Evolutionary conservation across 2,797 vertebrate genomes (phyloP), one percentile per base, ranked within the genome.

Genomic region (Erithacus rubecula): DNA sequence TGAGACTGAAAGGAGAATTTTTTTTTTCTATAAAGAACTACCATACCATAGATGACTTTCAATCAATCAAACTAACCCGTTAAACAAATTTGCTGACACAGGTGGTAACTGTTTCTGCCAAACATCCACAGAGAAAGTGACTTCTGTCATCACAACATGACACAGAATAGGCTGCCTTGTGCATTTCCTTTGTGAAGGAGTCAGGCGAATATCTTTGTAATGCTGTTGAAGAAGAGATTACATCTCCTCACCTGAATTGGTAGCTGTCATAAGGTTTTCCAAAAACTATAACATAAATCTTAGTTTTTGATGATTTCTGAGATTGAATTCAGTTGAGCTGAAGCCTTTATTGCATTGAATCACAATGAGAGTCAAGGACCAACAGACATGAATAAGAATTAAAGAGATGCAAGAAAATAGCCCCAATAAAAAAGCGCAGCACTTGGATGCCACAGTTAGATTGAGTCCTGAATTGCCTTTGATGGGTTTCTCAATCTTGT

Each of bases 401-500:
- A 95, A 97, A 95, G 68, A 96, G 83, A 94, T 93, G 85, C 86
- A 89, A 94, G 92, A 95, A 97, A 77, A 95, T 55, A 96, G 60
- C 63, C 80, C 49, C 87, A 69, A 85, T 92, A 95, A 96, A 96
- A 94, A 95, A 79, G 29, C 5, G 1, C 71, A 89, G 62, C 44
- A 58, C 70, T 95, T 94, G 74, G 74, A 79, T 87, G 67, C 47
- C 72, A 65, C 83, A 77, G 75, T 96, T 96, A 96, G 92, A 97
- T 76, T 92, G 90, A 94, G 76, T 95, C 84, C 77, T 94, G 93
- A 96, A 97, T 96, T 97, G 96, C 96, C 94, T 79, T 79, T 92
- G 96, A 96, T 65, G 58, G 87, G 90, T 97, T 97, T 97, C 94
- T 97, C 96, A 96, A 83, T 97, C 95, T 96, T 96, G 87, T 96